These are phyloP conservation scores for Apteryx mantelli DNA, from an alignment of 2,113 vertebrate genomes.

Conservation along the genomic window DNA sequence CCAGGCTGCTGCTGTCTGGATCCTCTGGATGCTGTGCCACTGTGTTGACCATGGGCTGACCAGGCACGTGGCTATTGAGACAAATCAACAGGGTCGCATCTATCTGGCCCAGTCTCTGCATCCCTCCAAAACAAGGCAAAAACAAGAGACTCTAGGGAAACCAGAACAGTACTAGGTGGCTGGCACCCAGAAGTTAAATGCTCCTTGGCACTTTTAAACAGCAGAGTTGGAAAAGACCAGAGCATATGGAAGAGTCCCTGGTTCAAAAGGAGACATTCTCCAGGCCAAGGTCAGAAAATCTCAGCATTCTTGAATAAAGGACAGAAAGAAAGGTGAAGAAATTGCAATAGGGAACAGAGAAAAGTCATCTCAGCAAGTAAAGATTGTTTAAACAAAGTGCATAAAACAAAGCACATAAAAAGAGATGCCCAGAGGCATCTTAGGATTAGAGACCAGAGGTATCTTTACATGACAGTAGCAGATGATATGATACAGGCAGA, in stretches of 20 bases:
- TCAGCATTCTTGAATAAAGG: neutral
- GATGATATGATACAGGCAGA: neutral
- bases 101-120: neutral
- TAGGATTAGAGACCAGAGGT: neutral
- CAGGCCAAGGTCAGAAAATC: neutral
- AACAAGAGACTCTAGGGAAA: neutral
- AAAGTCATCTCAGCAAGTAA: neutral
- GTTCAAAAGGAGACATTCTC: neutral
- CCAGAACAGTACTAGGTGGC: fast-evolving
- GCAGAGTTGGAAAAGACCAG: neutral
- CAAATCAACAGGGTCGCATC: neutral
- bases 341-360: neutral
- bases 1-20: neutral
- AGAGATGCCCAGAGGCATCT: neutral
- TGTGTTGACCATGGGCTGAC: neutral
- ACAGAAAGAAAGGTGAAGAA: neutral
- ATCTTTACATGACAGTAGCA: neutral
- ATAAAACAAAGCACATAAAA: neutral
- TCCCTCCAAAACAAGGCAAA: neutral
- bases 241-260: neutral
- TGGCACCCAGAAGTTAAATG: neutral
- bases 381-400: neutral
- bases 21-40: neutral
- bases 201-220: neutral
- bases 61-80: neutral